Conservation (phyloP, 1,140 invertebrate species). For the Penaeus chinensis region DNA sequence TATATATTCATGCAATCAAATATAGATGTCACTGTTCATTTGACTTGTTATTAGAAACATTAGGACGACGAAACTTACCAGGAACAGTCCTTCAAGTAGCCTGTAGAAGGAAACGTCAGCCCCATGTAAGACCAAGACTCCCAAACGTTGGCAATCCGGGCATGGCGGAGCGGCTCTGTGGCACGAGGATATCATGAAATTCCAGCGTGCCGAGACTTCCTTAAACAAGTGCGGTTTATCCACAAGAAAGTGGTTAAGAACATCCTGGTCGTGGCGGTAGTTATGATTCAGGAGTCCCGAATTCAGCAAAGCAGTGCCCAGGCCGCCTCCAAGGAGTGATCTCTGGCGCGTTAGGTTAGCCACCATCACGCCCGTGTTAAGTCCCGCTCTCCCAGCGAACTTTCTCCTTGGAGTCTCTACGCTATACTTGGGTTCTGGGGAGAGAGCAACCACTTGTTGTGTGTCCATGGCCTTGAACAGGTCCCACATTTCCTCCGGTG, state of each 20-base stretch:
- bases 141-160: background rate
- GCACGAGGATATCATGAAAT: constrained; percentile 32
- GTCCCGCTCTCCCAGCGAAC: constrained; percentile 22
- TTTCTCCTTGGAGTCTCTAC: constrained; percentile 2
- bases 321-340: background rate
- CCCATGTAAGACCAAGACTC: constrained; percentile 1
- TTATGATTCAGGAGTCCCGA: background rate
- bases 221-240: constrained; percentile 17
- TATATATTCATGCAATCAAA: too few species aligned
- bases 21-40: background rate
- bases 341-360: constrained; percentile 34
- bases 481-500: constrained; percentile 30
- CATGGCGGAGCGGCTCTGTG: constrained; percentile 15
- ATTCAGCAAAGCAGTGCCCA: constrained; percentile 9
- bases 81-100: constrained; percentile 1
- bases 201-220: constrained; percentile 30
- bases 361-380: constrained; percentile 40
- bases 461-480: constrained; percentile 15
- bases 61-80: background rate
- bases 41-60: background rate
- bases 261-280: constrained; percentile 37
- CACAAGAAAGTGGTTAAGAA: constrained; percentile 32
- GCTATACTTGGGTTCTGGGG: constrained; percentile 41
- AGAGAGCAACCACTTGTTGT: constrained; percentile 4
- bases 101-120: constrained; percentile 15